Evolutionary conservation across 2,113 vertebrate genomes (phyloP).

Genomic region (Tiliqua scincoides): DNA sequence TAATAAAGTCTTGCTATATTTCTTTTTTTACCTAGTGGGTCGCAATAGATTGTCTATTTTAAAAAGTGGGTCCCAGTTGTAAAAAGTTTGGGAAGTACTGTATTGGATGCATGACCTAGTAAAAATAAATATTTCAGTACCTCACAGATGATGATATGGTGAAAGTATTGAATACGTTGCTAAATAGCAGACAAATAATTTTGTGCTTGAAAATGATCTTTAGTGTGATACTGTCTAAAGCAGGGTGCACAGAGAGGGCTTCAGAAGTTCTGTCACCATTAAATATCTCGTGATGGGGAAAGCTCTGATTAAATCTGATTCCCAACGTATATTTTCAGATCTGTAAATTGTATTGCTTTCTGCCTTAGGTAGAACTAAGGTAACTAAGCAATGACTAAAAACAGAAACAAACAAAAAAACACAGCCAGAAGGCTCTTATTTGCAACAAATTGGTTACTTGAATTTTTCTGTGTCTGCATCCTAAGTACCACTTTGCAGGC

Average conservation of each 20-base stretch:
- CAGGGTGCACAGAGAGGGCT: neutral
- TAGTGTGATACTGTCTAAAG: neutral
- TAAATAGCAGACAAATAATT: neutral
- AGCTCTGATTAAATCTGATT: neutral
- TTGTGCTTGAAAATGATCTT: neutral
- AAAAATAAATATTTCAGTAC: neutral
- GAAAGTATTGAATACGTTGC: neutral
- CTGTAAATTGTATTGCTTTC: neutral
- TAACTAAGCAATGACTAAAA: neutral
- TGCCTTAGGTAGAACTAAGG: neutral
- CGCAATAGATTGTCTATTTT: too few species aligned
- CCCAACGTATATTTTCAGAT: neutral
- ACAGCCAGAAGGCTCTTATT: neutral
- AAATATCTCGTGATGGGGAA: neutral
- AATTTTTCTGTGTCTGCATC: neutral
- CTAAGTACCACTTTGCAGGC: neutral
- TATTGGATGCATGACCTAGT: neutral
- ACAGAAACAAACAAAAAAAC: neutral
- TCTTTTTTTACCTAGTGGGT: too few species aligned
- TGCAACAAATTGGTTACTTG: neutral
- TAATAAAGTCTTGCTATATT: too few species aligned
- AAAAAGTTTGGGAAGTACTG: too few species aligned
- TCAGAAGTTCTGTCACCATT: neutral
- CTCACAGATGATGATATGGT: neutral
- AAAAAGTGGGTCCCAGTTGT: too few species aligned